A percentile compares a stretch with the other conserved stretches of the same genome.
Evolutionary conservation across 2,888 invertebrate genomes (phyloP).

Genomic region (Rhagonycha lutea): DNA sequence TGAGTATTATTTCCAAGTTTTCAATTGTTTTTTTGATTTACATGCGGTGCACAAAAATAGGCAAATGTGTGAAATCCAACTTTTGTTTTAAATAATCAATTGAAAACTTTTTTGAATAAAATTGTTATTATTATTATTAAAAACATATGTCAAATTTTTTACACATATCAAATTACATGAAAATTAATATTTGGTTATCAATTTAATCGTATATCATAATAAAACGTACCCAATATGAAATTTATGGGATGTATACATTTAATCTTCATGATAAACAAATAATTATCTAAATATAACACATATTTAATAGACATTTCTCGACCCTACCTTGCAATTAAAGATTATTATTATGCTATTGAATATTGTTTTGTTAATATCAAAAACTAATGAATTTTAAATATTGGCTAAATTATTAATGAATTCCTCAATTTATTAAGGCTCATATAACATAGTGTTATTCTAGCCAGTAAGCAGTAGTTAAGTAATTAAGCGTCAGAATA

Average conservation of each 20-base stretch:
- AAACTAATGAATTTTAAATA: background rate
- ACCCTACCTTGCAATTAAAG: background rate
- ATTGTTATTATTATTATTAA: background rate
- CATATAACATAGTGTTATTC: background rate
- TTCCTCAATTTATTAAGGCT: background rate
- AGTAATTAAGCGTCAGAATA: no score
- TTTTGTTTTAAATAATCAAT: background rate
- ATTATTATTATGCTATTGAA: background rate
- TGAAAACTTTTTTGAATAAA: background rate
- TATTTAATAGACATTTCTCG: background rate
- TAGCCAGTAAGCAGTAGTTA: no score
- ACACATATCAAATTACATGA: background rate
- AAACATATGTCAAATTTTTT: background rate
- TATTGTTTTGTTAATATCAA: background rate
- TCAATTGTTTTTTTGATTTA: background rate
- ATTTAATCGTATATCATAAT: background rate
- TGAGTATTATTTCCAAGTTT: background rate
- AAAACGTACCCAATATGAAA: background rate
- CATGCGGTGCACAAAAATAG: background rate
- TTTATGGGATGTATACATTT: background rate
- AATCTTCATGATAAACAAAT: background rate
- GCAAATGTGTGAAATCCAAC: no score
- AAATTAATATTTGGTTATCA: background rate
- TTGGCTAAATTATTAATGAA: background rate
- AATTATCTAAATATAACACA: background rate